Evolutionary conservation across 1,140 invertebrate species (phyloP), one percentile per base, ranked within the genome.

Genomic region (Dysdera silvatica): DNA sequence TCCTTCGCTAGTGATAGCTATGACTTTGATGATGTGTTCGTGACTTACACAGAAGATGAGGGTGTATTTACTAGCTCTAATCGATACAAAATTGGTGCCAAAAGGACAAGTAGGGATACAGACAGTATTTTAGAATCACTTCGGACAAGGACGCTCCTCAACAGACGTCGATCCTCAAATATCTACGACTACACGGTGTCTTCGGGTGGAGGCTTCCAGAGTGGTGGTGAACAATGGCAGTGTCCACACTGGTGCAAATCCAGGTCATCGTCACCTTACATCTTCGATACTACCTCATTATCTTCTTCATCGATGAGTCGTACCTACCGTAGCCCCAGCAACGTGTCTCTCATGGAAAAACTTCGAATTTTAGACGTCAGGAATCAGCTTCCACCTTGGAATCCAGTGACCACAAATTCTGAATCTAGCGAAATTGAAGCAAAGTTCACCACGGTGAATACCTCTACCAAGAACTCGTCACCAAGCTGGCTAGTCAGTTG

Each of bases 1-100:
- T 54, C 61, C 3, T 16, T 43, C 28, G 20, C 48, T 2, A 65
- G 69, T 55, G 67, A 69, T 23, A 69, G 68, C 20, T 70, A 65
- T 37, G 69, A 70, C 18, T 70, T 49, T 24, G 69, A 70, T 32
- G 69, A 70, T 47, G 60, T 70, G 10, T 70, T 70, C 28, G 56
- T 70, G 3, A 31, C 65, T 12, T 70, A 70, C 47, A 67, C 65
- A 16, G 69, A 70, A 20, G 68, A 69, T 16, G 68, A 69, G 24
- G n/a, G n/a, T n/a, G n/a, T n/a, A n/a, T n/a, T n/a, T n/a, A n/a
- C n/a, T n/a, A n/a, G 24, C 14, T 37, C 48, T 40, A 32, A 20
- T 16, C 32, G 29, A 23, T 24, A 37, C 14, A 59, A 59, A 59
- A n/a, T n/a, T n/a, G n/a, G n/a, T n/a, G n/a, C n/a, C n/a, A n/a